Percentiles rank a stretch among this genome's conserved stretches.
Evolutionary conservation across 2,113 vertebrate species (phyloP).

Genomic region (Takifugu flavidus): DNA sequence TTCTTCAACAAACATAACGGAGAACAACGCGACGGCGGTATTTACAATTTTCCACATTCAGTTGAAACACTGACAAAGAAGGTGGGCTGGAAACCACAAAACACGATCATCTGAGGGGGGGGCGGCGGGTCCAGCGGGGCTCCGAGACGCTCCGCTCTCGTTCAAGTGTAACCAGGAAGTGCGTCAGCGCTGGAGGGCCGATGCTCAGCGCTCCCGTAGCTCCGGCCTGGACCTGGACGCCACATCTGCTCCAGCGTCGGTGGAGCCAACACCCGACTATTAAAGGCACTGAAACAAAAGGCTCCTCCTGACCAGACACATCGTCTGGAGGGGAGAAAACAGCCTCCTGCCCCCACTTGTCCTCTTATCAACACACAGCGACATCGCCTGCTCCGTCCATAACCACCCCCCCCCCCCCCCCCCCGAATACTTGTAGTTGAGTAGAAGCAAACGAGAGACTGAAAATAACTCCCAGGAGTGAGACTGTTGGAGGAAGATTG

Average conservation of each 20-base stretch:
- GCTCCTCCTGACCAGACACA: conserved; percentile 48
- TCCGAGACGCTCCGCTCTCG: conserved; percentile 5
- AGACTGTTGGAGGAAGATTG: conserved; percentile 63
- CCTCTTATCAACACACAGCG: conserved; percentile 9
- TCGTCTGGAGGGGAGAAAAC: conserved; percentile 19
- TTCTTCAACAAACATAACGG: conserved; percentile 76
- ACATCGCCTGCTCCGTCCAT: conserved; percentile 4
- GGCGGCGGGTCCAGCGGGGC: conserved; percentile 7
- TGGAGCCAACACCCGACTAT: conserved; percentile 34
- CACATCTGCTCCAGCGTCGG: conserved; percentile 29
- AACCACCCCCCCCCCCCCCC: conserved; percentile 22
- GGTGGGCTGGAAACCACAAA: conserved; percentile 57
- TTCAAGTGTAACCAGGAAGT: conserved; percentile 92
- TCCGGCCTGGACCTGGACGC: conserved; percentile 1
- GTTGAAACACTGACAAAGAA: conserved; percentile 73
- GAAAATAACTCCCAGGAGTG: conserved; percentile 36
- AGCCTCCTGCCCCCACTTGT: conserved; percentile 7
- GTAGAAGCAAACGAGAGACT: conserved; percentile 15
- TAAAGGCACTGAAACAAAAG: conserved; percentile 77
- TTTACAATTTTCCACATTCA: conserved; percentile 81
- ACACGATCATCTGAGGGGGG: conserved; percentile 23
- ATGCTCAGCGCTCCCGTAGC: conserved; percentile 13
- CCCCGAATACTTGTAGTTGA: conserved; percentile 29
- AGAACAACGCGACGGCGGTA: conserved; percentile 55
- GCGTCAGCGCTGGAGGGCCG: conserved; percentile 61